phyloP scores from a whole-genome alignment of 1,140 invertebrate species.

The Cydia strobilella region DNA sequence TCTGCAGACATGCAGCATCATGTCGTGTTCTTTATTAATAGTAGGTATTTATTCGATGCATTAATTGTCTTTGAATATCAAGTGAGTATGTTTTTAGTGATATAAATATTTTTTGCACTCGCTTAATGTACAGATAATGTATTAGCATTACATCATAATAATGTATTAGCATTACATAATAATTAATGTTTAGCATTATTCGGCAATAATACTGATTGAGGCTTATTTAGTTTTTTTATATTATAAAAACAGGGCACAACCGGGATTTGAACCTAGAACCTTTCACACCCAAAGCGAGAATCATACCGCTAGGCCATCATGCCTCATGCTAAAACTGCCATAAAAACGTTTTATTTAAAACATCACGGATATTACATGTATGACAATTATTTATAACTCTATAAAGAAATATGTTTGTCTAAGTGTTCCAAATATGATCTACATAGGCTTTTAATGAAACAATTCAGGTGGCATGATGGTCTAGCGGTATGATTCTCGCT shows the following conservation, averaged over 20 bases:
- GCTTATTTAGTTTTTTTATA: not conserved
- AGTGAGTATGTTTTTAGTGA: not conserved
- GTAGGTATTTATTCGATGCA: not conserved
- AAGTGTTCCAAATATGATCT: not conserved
- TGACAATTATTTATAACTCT: not conserved
- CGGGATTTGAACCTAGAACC: conserved; percentile 28
- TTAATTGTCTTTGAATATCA: not conserved
- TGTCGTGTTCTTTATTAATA: not conserved
- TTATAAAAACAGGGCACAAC: conserved; percentile 23
- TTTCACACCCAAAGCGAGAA: conserved; percentile 31
- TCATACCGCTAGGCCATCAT: conserved; percentile 28
- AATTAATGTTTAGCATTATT: no score
- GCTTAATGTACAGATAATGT: no score
- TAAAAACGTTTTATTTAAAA: not conserved
- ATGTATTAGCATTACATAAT: no score
- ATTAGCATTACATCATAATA: no score
- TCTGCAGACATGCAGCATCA: not conserved
- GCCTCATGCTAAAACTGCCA: not conserved
- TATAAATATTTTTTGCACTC: not conserved
- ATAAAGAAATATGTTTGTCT: not conserved
- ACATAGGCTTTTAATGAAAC: not conserved
- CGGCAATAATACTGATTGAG: not conserved
- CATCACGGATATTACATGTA: not conserved
- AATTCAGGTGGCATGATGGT: not conserved
- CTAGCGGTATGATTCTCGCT: conserved; percentile 41